These are phyloP conservation scores for Pithys albifrons DNA, from an alignment of 2,113 vertebrate species.

Conservation along the genomic window DNA sequence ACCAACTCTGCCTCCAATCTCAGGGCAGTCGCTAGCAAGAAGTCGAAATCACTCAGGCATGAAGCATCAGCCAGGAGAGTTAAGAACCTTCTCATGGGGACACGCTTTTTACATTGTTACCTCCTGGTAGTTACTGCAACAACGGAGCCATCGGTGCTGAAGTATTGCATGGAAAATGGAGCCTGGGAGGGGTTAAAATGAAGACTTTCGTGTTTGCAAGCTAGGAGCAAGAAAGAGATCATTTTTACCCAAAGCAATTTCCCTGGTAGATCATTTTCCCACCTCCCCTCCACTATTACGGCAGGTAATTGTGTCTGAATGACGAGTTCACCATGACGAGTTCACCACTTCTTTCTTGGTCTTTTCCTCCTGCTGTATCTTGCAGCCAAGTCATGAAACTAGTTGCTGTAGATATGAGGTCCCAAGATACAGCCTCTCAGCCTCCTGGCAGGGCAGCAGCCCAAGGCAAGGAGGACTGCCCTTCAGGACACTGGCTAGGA, in stretches of 20 bases:
- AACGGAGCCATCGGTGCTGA: background rate
- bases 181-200: conserved; percentile 13
- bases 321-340: conserved; percentile 26
- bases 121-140: background rate
- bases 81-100: background rate
- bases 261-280: conserved; percentile 36
- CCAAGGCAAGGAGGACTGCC: accelerated
- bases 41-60: background rate
- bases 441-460: background rate
- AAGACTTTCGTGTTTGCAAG: background rate
- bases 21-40: background rate
- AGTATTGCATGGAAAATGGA: background rate
- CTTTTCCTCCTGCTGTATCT: background rate
- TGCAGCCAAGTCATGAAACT: background rate
- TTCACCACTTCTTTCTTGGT: background rate
- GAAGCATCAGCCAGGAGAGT: background rate
- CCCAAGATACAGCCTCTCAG: background rate
- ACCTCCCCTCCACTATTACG: background rate
- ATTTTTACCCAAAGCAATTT: conserved; percentile 57
- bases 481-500: too few relatives aligned
- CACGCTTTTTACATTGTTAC: background rate
- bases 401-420: background rate
- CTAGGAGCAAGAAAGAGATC: background rate
- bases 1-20: background rate
- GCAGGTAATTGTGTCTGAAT: conserved; percentile 20